These are phyloP conservation scores for Phyllotis vaccarum DNA, from an alignment of 2,797 vertebrate genomes.

Conservation along the genomic window DNA sequence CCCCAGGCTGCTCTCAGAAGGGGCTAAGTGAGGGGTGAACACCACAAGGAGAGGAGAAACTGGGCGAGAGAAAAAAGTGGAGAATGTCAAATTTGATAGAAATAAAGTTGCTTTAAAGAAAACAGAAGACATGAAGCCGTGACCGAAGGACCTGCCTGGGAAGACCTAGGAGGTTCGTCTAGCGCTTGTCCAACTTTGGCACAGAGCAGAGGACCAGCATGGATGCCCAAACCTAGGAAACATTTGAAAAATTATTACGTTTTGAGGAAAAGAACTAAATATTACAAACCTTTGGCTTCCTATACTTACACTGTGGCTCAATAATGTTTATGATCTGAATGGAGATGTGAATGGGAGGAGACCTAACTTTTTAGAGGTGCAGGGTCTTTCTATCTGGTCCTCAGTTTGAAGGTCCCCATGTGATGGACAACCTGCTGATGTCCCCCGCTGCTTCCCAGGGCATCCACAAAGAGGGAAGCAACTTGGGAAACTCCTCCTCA, in stretches of 20 bases:
- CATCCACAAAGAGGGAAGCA: accelerated
- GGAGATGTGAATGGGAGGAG: accelerated
- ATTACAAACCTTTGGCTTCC: neutral
- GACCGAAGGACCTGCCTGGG: too few relatives aligned
- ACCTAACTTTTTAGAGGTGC: accelerated
- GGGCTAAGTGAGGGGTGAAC: too few relatives aligned
- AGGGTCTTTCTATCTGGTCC: accelerated
- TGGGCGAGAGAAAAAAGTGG: accelerated
- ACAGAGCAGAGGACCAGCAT: accelerated
- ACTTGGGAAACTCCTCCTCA: neutral
- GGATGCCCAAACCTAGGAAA: neutral
- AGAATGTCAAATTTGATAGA: too few relatives aligned
- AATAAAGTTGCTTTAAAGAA: neutral
- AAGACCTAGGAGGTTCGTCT: too few relatives aligned
- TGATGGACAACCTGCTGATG: neutral
- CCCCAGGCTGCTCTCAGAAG: neutral
- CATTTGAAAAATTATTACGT: neutral
- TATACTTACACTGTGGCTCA: accelerated
- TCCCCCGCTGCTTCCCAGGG: neutral
- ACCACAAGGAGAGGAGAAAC: neutral
- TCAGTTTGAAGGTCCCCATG: accelerated
- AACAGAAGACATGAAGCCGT: neutral
- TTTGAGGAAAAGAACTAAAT: neutral
- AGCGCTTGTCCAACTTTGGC: too few relatives aligned
- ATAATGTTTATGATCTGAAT: neutral